These are phyloP conservation scores for Periphyllus acericola DNA, from an alignment of 2,888 invertebrate genomes.

Conservation along the genomic window DNA sequence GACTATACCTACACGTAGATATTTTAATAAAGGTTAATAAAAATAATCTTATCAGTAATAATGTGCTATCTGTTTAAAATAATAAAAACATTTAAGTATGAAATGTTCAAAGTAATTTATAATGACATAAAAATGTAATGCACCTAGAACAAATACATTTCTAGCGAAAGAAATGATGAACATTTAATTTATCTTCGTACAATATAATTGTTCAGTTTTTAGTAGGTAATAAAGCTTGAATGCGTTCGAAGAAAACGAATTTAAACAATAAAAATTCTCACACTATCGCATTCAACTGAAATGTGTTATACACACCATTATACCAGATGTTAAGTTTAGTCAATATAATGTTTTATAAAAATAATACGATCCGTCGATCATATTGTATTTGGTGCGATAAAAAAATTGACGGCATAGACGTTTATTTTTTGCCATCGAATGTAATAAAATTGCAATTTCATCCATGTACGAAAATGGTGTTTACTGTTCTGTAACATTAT, in stretches of 20 bases:
- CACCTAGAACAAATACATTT: background rate
- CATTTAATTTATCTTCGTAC: background rate
- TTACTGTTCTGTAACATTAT: background rate
- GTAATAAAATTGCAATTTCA: background rate
- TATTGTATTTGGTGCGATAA: background rate
- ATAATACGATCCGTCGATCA: background rate
- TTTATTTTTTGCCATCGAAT: background rate
- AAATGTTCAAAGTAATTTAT: background rate
- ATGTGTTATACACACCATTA: background rate
- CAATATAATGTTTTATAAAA: background rate
- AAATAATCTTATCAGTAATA: background rate
- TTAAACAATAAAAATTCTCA: background rate
- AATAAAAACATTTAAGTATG: background rate
- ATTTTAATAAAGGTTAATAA: no score
- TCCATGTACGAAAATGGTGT: background rate
- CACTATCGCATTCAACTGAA: background rate
- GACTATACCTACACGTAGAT: no score
- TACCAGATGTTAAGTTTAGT: background rate
- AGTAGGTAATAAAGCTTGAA: background rate
- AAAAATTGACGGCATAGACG: background rate
- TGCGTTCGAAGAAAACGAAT: background rate
- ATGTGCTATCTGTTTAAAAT: background rate
- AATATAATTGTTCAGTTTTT: background rate
- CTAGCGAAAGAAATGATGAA: background rate
- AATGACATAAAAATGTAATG: background rate